phyloP scores from a whole-genome alignment of 1,140 invertebrate genomes.

The Daktulosphaira vitifoliae region DNA sequence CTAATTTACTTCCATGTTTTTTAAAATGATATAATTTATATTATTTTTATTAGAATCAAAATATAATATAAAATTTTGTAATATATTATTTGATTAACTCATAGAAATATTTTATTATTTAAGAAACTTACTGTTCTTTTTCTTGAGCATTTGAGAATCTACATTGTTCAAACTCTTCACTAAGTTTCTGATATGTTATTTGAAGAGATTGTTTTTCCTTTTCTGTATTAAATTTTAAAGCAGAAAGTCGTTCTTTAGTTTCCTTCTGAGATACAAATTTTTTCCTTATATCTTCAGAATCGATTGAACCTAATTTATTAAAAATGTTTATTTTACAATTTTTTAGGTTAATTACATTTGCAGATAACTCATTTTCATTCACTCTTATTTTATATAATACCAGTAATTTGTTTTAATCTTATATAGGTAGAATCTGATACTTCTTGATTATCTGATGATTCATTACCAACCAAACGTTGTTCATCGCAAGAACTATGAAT shows the following conservation, averaged over 20 bases:
- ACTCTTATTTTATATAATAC: no score
- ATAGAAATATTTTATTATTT: no score
- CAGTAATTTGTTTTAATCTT: conserved; percentile 62
- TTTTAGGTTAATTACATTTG: no score
- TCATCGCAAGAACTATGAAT: conserved; percentile 15
- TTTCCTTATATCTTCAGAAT: conserved; percentile 60
- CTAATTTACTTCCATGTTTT: no score
- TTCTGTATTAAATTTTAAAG: conserved; percentile 59
- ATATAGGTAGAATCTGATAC: conserved; percentile 51
- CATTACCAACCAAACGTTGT: conserved; percentile 1
- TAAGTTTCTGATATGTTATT: conserved; percentile 43
- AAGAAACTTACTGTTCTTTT: conserved; percentile 29
- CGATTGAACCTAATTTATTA: conserved; percentile 58
- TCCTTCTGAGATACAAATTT: conserved; percentile 61
- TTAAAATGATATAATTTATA: no score
- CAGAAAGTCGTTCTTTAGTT: conserved; percentile 57
- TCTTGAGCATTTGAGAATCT: conserved; percentile 30
- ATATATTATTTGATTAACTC: no score
- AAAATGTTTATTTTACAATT: no score
- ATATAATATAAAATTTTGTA: no score
- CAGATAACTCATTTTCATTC: no score
- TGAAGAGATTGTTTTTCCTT: conserved; percentile 59
- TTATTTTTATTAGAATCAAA: no score
- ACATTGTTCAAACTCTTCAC: conserved; percentile 41
- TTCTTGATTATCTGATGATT: conserved; percentile 46